A percentile compares a stretch with the other conserved stretches of the same genome.
phyloP scores from a whole-genome alignment of 1,140 invertebrate genomes.

The Aphelenchoides avenae region DNA sequence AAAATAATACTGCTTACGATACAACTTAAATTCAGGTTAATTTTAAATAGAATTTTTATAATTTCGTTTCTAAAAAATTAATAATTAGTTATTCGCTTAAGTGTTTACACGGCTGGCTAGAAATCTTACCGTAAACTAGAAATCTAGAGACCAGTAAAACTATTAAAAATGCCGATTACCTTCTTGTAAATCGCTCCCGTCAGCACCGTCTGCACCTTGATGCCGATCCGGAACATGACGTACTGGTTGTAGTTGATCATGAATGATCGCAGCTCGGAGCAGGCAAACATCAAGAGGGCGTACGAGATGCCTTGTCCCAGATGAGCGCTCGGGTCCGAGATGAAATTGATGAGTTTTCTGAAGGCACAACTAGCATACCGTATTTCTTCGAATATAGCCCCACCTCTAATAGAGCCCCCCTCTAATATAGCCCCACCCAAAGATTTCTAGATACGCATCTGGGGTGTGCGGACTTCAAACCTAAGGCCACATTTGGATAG shows the following conservation, averaged over 20 bases:
- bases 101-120: background rate
- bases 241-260: conserved; percentile 54
- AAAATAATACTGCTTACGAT: background rate
- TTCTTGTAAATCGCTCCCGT: conserved; percentile 61
- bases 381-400: no score
- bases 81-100: background rate
- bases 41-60: background rate
- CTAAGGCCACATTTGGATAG: no score
- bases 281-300: conserved; percentile 45
- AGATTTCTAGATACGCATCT: no score
- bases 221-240: conserved; percentile 52
- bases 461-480: no score
- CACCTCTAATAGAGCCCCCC: no score
- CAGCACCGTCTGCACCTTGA: conserved; percentile 56
- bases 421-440: no score
- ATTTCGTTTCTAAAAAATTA: background rate
- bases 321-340: conserved; percentile 36
- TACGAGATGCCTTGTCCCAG: conserved; percentile 46
- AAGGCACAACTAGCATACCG: background rate
- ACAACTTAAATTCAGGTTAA: background rate
- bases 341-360: conserved; percentile 44
- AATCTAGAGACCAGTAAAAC: no score
- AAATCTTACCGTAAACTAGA: no score
- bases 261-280: conserved; percentile 35
- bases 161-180: conserved; percentile 26